Percentiles rank a stretch among this genome's conserved stretches.
Conservation (phyloP, 2,113 vertebrate genomes). For the Pithys albifrons region DNA sequence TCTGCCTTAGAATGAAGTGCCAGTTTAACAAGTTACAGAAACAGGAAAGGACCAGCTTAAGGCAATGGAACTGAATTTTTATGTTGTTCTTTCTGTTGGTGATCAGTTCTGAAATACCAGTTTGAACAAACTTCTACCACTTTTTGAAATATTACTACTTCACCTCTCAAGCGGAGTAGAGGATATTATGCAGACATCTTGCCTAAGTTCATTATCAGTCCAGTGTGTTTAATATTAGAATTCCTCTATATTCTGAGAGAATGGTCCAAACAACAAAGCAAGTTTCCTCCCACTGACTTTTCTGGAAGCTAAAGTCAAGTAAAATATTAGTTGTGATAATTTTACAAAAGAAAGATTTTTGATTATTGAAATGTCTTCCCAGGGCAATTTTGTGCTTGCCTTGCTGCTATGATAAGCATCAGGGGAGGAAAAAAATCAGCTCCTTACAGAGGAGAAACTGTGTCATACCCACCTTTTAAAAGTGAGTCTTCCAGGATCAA, state of each 20-base stretch:
- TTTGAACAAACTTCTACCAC: neutral
- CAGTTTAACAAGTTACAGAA: neutral
- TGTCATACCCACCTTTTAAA: conserved; percentile 56
- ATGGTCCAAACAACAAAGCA: neutral
- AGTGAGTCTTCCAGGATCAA: conserved; percentile 49
- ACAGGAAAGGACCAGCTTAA: neutral
- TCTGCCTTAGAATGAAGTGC: neutral
- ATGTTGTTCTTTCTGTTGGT: neutral
- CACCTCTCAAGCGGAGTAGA: neutral
- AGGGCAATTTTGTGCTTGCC: conserved; percentile 29
- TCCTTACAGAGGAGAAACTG: conserved; percentile 46
- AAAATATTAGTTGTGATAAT: conserved; percentile 23
- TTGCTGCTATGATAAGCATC: conserved; percentile 37
- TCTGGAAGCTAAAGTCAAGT: neutral
- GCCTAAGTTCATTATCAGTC: neutral
- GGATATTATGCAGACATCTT: neutral
- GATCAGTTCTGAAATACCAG: neutral
- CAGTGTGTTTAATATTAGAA: neutral
- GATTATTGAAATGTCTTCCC: conserved; percentile 32
- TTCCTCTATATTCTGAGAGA: neutral
- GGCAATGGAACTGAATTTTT: neutral
- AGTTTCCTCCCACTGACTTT: conserved; percentile 16
- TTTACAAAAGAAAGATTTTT: conserved; percentile 15
- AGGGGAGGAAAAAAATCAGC: conserved; percentile 4
- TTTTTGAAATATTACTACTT: neutral